Conservation (phyloP, 1,140 invertebrate species). For the Listronotus oregonensis region DNA sequence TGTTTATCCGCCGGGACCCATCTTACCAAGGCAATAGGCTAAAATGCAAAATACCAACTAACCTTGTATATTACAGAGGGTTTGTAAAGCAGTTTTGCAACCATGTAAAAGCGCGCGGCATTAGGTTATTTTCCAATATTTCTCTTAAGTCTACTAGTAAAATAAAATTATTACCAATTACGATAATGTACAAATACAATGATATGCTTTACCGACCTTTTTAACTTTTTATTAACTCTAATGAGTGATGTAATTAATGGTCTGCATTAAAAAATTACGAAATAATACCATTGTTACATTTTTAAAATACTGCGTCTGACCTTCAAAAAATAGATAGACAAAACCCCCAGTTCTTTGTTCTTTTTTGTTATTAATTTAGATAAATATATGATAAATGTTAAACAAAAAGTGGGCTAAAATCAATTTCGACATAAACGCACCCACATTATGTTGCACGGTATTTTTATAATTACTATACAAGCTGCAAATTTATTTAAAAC, state of each 20-base stretch:
- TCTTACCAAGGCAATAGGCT: too few relatives aligned
- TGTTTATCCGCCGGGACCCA: too few relatives aligned
- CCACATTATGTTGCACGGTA: background rate
- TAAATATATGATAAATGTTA: background rate
- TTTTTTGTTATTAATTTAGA: slow-evolving; percentile 1
- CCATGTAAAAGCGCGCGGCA: too few relatives aligned
- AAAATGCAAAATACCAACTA: too few relatives aligned
- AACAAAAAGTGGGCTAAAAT: too few relatives aligned
- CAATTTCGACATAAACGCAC: slow-evolving; percentile 2
- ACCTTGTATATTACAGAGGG: too few relatives aligned
- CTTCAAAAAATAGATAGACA: slow-evolving; percentile 10
- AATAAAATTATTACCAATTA: slow-evolving; percentile 14
- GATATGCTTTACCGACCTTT: slow-evolving; percentile 27
- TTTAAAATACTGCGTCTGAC: slow-evolving; percentile 6
- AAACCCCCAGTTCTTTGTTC: background rate
- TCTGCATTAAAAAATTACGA: slow-evolving; percentile 12
- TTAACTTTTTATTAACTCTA: slow-evolving; percentile 22
- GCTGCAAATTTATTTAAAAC: too few relatives aligned
- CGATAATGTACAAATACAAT: slow-evolving; percentile 18
- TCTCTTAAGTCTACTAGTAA: too few relatives aligned
- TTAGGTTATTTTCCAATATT: too few relatives aligned
- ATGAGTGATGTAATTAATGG: slow-evolving; percentile 15
- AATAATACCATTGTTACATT: slow-evolving; percentile 20
- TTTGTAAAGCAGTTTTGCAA: too few relatives aligned
- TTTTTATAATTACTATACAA: too few relatives aligned